A percentile compares a stretch with the other conserved stretches of the same genome.
Evolutionary conservation across 2,888 invertebrate genomes (phyloP).

Genomic region (Esperia sulphurella): DNA sequence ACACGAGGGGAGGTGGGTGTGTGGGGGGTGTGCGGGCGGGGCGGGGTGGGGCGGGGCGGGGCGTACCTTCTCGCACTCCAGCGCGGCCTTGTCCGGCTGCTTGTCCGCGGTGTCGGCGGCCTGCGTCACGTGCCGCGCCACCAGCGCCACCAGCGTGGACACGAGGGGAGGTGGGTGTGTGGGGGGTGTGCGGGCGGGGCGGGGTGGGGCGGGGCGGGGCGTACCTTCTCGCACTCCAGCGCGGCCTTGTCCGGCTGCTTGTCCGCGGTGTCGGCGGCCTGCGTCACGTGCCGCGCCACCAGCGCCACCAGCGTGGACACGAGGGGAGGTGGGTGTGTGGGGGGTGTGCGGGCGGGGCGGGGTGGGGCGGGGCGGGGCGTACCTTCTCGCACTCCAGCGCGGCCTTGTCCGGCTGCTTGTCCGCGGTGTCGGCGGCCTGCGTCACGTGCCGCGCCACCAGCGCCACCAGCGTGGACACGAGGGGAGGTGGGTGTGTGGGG

Average conservation of each 20-base stretch:
- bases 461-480: constrained; percentile 86
- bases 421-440: constrained; percentile 31
- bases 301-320: constrained; percentile 84
- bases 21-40: constrained; percentile 58
- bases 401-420: constrained; percentile 28
- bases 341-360: background rate
- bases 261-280: constrained; percentile 30
- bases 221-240: constrained; percentile 85
- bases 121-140: constrained; percentile 50
- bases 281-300: constrained; percentile 52
- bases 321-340: constrained; percentile 77
- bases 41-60: constrained; percentile 83
- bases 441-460: constrained; percentile 57
- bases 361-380: background rate
- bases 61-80: constrained; percentile 84
- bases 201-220: constrained; percentile 82
- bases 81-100: no score
- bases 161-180: constrained; percentile 85
- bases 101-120: constrained; percentile 34
- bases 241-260: constrained; percentile 50
- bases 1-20: constrained; percentile 87
- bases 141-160: constrained; percentile 80
- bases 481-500: background rate
- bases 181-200: constrained; percentile 69
- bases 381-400: constrained; percentile 86